A percentile compares a stretch with the other conserved stretches of the same genome.
phyloP scores from a whole-genome alignment of 2,888 invertebrate species.

The Caenorhabditis auriculariae region DNA sequence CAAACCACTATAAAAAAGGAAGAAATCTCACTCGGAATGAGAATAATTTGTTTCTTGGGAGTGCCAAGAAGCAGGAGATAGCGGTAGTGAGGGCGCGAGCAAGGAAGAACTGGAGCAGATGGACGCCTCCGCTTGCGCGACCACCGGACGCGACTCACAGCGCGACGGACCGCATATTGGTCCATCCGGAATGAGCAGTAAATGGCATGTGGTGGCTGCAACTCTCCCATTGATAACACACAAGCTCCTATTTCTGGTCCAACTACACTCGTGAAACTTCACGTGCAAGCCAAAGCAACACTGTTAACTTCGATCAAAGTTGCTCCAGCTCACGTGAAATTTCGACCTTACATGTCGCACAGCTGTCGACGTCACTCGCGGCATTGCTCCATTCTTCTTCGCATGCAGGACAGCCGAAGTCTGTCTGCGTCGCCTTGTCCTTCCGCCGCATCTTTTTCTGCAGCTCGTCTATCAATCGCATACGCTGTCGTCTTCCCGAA shows the following conservation, averaged over 20 bases:
- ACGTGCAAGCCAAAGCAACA: no score
- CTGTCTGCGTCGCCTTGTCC: constrained; percentile 45
- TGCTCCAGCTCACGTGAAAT: no score
- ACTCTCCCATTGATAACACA: no score
- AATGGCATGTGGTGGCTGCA: no score
- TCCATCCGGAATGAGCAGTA: constrained; percentile 34
- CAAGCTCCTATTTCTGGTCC: no score
- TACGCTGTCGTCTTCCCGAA: constrained; percentile 35
- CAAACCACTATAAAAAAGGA: no score
- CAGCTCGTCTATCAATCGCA: constrained; percentile 36
- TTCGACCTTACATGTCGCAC: constrained; percentile 8
- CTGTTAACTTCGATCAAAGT: no score
- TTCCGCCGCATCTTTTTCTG: constrained; percentile 35
- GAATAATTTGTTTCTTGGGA: no score
- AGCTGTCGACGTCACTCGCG: constrained; percentile 42
- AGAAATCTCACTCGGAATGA: no score
- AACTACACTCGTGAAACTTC: no score
- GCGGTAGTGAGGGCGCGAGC: no score
- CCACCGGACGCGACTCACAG: constrained; percentile 38
- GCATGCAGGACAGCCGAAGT: constrained; percentile 21
- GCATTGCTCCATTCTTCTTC: constrained; percentile 42
- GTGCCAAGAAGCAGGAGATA: neutral
- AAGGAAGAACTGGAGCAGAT: no score
- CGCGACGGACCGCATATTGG: constrained; percentile 39
- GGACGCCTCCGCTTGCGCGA: constrained; percentile 22